A percentile compares a stretch with the other conserved stretches of the same genome.
These are phyloP conservation scores for Sula dactylatra DNA, from an alignment of 2,113 vertebrate genomes.

Conservation along the genomic window DNA sequence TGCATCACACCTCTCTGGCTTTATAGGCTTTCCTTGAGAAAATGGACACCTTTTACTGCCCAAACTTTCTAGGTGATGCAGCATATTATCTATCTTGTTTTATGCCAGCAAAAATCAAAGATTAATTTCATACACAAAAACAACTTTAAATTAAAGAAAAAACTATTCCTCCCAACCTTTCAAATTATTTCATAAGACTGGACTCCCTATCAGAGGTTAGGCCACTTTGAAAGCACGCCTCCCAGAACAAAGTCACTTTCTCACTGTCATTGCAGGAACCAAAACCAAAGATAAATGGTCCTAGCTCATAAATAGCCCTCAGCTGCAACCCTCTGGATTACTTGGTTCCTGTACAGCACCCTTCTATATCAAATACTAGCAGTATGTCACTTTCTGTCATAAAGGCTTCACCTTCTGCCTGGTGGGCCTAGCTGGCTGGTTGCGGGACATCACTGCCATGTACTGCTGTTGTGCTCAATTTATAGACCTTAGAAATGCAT, in stretches of 20 bases:
- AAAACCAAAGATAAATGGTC: neutral
- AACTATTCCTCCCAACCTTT: neutral
- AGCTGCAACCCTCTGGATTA: neutral
- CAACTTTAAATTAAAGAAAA: neutral
- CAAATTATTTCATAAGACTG: neutral
- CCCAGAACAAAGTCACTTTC: neutral
- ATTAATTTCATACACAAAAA: neutral
- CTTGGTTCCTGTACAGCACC: neutral
- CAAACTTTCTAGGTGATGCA: neutral
- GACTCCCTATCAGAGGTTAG: neutral
- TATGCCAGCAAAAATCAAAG: neutral
- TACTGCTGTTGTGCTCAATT: neutral
- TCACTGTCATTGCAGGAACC: neutral
- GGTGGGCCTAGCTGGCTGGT: rapidly evolving
- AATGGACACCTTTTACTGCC: neutral
- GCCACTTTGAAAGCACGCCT: neutral
- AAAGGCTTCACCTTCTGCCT: neutral
- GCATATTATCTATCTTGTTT: neutral
- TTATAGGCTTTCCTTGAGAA: neutral
- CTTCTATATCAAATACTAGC: neutral
- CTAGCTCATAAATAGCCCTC: neutral
- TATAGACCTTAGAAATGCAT: neutral
- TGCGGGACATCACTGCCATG: neutral
- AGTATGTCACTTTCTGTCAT: neutral
- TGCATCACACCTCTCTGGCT: neutral